Base-by-base conservation (phyloP, 2,797 vertebrate species). In the Tadarida brasiliensis region DNA sequence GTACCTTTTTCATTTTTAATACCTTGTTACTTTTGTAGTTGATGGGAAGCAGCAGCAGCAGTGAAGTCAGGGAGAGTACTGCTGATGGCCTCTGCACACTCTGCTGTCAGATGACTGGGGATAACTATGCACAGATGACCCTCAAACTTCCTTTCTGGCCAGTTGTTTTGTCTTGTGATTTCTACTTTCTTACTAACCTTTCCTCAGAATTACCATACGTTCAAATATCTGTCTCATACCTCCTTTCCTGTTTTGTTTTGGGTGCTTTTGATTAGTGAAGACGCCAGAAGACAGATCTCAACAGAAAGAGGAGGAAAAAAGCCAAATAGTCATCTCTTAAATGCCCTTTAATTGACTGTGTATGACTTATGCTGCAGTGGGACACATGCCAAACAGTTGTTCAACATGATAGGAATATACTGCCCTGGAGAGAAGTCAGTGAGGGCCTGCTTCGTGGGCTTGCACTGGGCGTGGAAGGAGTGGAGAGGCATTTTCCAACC, bases 301-400 rank as follows among this genome's bases (percentile, higher is more conserved):
- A 30, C 33, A 61, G 93, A 61, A 82, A 59, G 47, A 86, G 74
- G 63, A 76, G 73, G n/a, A 65, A 91, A 73, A 22, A 57, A 74
- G 63, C 74, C 94, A 86, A 82, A n/a, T 16, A 65, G 51, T 59
- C 68, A 30, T 39, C 22, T 49, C 44, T 67, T 71, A 65, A 91
- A 87, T 73, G 74, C 57, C 76, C 90, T 93, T 93, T 87, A 86
- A 65, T 67, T 77, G 89, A 35, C 57, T 61, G 20, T 59, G 30
- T 73, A 11, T 90, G 61, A 83, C 71, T 88, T 89, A 33, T 0
- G 11, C 57, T 77, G 54, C 9, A 11, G 49, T 14, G 24, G 67
- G 56, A 70, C 63, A 26, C n/a, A 11, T 35, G 81, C 81, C 96
- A 92, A 59, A 51, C 22, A 57, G 49, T 77, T 86, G 77, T 76